A percentile compares a stretch with the other conserved stretches of the same genome.
phyloP scores from a whole-genome alignment of 2,888 invertebrate species.

The Linnaemya tessellans region DNA sequence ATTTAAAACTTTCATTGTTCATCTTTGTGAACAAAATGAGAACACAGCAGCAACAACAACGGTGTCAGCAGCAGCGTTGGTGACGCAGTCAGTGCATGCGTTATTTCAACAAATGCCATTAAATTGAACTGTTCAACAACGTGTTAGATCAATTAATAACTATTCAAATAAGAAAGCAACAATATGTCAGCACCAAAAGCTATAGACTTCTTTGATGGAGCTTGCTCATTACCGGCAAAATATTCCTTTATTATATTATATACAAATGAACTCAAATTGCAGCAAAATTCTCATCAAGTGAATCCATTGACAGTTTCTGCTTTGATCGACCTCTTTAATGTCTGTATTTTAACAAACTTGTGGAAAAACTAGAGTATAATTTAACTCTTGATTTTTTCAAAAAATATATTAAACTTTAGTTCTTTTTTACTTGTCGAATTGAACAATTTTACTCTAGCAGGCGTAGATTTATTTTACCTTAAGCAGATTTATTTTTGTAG shows the following conservation, averaged over 20 bases:
- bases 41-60: slow-evolving; percentile 59
- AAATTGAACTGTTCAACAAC: slow-evolving; percentile 61
- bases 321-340: slow-evolving; percentile 53
- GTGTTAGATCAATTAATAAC: slow-evolving; percentile 42
- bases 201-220: slow-evolving; percentile 7
- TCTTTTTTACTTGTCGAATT: slow-evolving; percentile 31
- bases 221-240: slow-evolving; percentile 53
- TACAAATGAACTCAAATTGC: background rate
- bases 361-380: slow-evolving; percentile 18
- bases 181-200: background rate
- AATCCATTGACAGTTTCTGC: slow-evolving; percentile 32
- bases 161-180: slow-evolving; percentile 37
- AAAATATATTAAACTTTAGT: background rate
- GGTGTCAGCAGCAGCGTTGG: slow-evolving; percentile 63
- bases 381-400: slow-evolving; percentile 1
- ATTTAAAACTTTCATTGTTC: slow-evolving; percentile 80
- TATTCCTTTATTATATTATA: background rate
- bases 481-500: slow-evolving; percentile 24
- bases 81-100: slow-evolving; percentile 62
- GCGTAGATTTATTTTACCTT: slow-evolving; percentile 43
- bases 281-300: slow-evolving; percentile 25
- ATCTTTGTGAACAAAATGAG: slow-evolving; percentile 74
- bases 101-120: slow-evolving; percentile 73
- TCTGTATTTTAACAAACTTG: slow-evolving; percentile 22
- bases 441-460: slow-evolving; percentile 43